Evolutionary conservation across 2,797 vertebrate species (phyloP), one percentile per base, ranked within the genome.

Genomic region (Gallinago stenura): DNA sequence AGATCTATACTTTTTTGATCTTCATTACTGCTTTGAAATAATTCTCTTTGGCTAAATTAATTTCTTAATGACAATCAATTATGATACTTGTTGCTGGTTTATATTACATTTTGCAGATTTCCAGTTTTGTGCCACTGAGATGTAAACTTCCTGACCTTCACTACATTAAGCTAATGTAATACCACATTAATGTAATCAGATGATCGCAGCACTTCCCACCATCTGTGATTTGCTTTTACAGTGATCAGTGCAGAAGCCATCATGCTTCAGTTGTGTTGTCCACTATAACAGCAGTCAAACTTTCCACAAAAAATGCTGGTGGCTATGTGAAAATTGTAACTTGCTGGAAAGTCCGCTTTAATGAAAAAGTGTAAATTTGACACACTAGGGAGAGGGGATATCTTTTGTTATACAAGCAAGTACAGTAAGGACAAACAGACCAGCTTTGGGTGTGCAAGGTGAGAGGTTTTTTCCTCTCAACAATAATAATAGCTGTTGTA

Each of bases 41-140:
- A 60, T 64, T 84, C 51, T 93, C 73, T 87, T 89, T 65, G 65
- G 41, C n/a, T 93, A 97, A 95, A 96, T 96, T 96, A 97, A 96
- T 97, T 97, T 84, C 85, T 87, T 95, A 95, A 97, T 86, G 87
- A 87, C 91, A 95, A 95, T 89, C 89, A 97, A n/a, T 97, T 96
- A 87, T 31, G 31, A 71, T 83, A 94, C 62, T 96, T 96, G 80
- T 96, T 94, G 94, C 89, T 18, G 11, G 85, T 93, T 95, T 94
- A 76, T 78, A 88, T 96, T 92, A 60, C 79, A 87, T 92, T 96
- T 94, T 97, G 90, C 89, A 82, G 87, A 89, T 95, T 96, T 97
- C 50, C 85, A 89, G 78, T 93, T 96, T 96, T 90, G 71, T 76
- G 71, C 62, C 61, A 79, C 69, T 5, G 50, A 91, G 83, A 93